Percentiles rank a stretch among this genome's conserved stretches.
Conservation (phyloP, 2,113 vertebrate species). For the Ovibos moschatus region DNA sequence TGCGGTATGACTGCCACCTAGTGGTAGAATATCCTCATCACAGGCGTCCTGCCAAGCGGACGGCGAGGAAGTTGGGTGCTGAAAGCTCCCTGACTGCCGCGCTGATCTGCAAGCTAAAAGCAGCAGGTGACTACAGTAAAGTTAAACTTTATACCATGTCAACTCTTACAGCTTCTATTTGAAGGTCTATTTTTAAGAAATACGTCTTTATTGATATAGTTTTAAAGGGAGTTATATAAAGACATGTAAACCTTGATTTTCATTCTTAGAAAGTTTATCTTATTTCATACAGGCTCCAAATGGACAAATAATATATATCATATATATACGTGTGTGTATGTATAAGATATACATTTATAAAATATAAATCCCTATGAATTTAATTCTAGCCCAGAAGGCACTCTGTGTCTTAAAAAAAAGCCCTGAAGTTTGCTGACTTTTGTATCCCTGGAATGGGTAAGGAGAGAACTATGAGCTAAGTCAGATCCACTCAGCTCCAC, state of each 20-base stretch:
- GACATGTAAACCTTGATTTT: not conserved
- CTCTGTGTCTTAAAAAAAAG: not conserved
- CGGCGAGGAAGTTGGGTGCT: rapidly evolving
- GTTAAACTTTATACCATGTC: not conserved
- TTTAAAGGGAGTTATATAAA: not conserved
- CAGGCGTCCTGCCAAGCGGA: not conserved
- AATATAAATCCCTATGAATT: not conserved
- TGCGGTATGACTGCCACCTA: slow-evolving; percentile 39
- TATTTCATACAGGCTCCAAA: not conserved
- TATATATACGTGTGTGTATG: rapidly evolving
- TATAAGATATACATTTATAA: not conserved
- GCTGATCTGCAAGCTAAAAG: not conserved
- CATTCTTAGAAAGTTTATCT: not conserved
- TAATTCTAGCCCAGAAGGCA: not conserved
- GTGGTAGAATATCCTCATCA: slow-evolving; percentile 33
- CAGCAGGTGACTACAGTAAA: not conserved
- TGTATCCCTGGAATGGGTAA: not conserved
- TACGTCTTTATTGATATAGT: not conserved
- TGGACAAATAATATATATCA: not conserved
- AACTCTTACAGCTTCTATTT: not conserved
- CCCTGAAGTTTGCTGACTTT: not conserved
- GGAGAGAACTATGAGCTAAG: not conserved
- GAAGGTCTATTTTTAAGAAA: not conserved
- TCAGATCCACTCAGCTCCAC: not conserved
- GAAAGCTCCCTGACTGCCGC: rapidly evolving